These are phyloP conservation scores for Hydroisotoma schaefferi DNA, from an alignment of 2,888 invertebrate species.

Conservation along the genomic window DNA sequence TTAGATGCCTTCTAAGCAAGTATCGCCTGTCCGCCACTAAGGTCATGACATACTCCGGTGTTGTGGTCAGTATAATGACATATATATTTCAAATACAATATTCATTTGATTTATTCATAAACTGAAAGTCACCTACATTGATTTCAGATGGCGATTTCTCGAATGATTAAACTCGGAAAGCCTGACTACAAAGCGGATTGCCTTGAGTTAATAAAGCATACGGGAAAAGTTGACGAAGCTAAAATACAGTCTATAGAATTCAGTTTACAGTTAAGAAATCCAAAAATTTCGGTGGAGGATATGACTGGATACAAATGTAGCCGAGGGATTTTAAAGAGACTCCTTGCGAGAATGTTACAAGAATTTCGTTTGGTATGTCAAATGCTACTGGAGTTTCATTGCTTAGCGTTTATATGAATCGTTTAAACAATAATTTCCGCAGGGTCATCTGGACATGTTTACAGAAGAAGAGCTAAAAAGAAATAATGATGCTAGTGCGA, in stretches of 20 bases:
- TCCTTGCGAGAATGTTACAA: slow-evolving; percentile 7
- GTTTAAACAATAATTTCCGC: neutral
- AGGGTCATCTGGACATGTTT: slow-evolving; percentile 1
- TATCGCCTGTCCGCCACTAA: slow-evolving; percentile 31
- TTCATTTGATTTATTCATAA: neutral
- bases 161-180: slow-evolving; percentile 35
- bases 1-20: slow-evolving; percentile 41
- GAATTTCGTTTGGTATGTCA: slow-evolving; percentile 14
- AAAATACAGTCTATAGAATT: slow-evolving; percentile 24
- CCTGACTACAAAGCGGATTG: slow-evolving; percentile 35
- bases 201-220: slow-evolving; percentile 36
- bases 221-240: slow-evolving; percentile 18
- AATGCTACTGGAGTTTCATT: neutral
- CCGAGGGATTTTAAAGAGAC: neutral
- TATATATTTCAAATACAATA: neutral
- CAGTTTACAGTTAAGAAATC: slow-evolving; percentile 15
- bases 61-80: neutral
- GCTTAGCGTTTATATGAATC: neutral
- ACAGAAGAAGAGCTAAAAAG: neutral
- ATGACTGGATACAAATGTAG: slow-evolving; percentile 1
- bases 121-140: neutral
- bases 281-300: slow-evolving; percentile 13
- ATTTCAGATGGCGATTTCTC: slow-evolving; percentile 36
- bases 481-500: neutral
- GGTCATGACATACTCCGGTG: slow-evolving; percentile 8